Base-by-base conservation (phyloP, 2,797 vertebrate species). In the Loriculus beryllinus region DNA sequence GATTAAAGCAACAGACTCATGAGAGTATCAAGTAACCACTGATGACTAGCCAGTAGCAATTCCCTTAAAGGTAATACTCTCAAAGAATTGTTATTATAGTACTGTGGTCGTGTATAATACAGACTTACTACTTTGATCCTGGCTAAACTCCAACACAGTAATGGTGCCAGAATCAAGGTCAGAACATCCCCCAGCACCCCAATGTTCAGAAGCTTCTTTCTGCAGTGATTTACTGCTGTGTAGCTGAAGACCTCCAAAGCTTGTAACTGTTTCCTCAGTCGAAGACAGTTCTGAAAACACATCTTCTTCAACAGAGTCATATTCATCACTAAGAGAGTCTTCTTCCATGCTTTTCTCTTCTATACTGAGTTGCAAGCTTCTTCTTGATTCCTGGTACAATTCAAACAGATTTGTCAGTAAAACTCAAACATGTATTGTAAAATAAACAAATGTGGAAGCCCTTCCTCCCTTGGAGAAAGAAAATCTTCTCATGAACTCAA, bases 91-190 rank as follows among this genome's bases (percentile, higher is more conserved):
- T 48, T 14, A 37, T 2, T 31, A 42, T 11, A 56, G n/a, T 39
- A 31, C 51, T 59, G 18, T 6, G n/a, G 26, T 1, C 42, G 33
- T 15, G 26, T 7, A 25, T 4, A 57, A 54, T 22, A 70, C 25
- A 42, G 14, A 80, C 67, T 96, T 95, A 99, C 99, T 98, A 97
- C 97, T 98, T 78, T 96, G 94, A 31, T 98, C 95, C 9, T 98
- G 98, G 82, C 97, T 98, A 96, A 98, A 99, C 60, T 99, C 98
- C 96, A 99, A 94, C 68, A 99, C 98, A 52, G 98, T 97, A 8
- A 98, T 94, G 92, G 98, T 97, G 51, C 97, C 94, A 10, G 97
- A 95, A 80, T 97, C 95, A 2, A 97, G 97, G 80, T 74, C 92
- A 91, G 51, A 89, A 60, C 76, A 16, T 69, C 81, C 88, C 81